Conservation (phyloP, 2,888 invertebrate genomes). For the Drosophila falleni region DNA sequence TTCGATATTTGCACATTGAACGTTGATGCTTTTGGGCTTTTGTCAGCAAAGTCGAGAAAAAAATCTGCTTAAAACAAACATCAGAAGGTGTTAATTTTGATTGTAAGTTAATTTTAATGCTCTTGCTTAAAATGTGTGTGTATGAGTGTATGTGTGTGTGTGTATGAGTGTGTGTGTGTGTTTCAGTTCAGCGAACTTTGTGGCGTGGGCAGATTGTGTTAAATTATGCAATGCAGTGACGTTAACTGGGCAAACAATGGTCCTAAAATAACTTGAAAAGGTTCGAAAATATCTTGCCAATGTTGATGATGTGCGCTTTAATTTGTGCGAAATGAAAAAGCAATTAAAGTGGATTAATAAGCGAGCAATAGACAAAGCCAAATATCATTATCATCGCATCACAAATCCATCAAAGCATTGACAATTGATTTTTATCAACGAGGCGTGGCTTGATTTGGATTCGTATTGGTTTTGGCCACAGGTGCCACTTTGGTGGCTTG, state of each 20-base stretch:
- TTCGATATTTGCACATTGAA: conserved; percentile 60
- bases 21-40: conserved; percentile 39
- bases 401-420: conserved; percentile 69
- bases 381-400: conserved; percentile 67
- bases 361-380: conserved; percentile 24
- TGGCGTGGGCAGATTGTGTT: conserved; percentile 24
- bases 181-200: conserved; percentile 68
- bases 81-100: conserved; percentile 74
- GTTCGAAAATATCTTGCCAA: conserved; percentile 25
- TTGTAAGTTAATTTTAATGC: conserved; percentile 66
- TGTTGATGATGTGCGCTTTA: conserved; percentile 51
- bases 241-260: conserved; percentile 27
- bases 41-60: conserved; percentile 21
- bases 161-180: conserved; percentile 13
- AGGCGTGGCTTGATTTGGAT: conserved; percentile 27
- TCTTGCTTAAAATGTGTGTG: neutral
- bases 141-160: neutral
- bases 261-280: conserved; percentile 19
- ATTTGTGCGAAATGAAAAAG: conserved; percentile 52
- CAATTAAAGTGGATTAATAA: conserved; percentile 59
- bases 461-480: conserved; percentile 29
- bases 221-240: conserved; percentile 50
- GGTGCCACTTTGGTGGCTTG: conserved; percentile 56
- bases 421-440: conserved; percentile 65
- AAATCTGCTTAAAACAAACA: conserved; percentile 44